Base-by-base conservation (phyloP, 2,797 vertebrate species). In the Octomys mimax region DNA sequence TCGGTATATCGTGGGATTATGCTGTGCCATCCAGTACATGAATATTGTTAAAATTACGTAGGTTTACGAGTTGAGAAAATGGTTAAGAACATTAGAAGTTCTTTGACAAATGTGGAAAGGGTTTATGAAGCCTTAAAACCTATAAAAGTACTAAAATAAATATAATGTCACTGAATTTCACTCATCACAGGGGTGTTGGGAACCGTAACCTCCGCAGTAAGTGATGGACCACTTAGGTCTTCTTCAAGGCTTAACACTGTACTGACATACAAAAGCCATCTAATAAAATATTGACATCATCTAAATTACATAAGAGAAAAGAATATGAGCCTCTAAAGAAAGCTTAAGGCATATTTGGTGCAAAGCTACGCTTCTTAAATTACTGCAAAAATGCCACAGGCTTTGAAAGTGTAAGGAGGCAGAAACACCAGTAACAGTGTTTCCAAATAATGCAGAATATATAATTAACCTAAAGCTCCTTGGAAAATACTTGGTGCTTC, bases 341-440 rank as follows among this genome's bases (percentile, higher is more conserved):
- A 36, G 14, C 1, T 59, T 68, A 78, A 90, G 31, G 14, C 31
- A 88, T 70, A 62, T 39, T 92, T 95, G 82, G 33, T 24, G 42
- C 54, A 93, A 96, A 95, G 3, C 18, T 61, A 10, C 22, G 19
- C 33, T 28, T 91, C 42, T 83, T 79, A 92, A 70, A 86, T 59
- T 83, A 84, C 31, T 61, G 3, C 46, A 78, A 81, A 86, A 70
- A 33, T 80, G 77, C 28, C 11, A 71, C 83, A 42, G 31, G 8
- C 83, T 95, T 92, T 84, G 14, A 81, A 78, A 90, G n/a, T 52
- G 84, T 57, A 18, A 61, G 54, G 61, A 96, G 89, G 14, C 16
- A 87, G 64, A 95, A 95, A 71, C 13, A 89, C 2, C 70, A 92
- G 52, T 39, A 87, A 95, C 96, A 81, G 39, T 70, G 22, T 86